A percentile compares a stretch with the other conserved stretches of the same genome.
phyloP scores from a whole-genome alignment of 2,113 vertebrate genomes.

The Serilophus lunatus region DNA sequence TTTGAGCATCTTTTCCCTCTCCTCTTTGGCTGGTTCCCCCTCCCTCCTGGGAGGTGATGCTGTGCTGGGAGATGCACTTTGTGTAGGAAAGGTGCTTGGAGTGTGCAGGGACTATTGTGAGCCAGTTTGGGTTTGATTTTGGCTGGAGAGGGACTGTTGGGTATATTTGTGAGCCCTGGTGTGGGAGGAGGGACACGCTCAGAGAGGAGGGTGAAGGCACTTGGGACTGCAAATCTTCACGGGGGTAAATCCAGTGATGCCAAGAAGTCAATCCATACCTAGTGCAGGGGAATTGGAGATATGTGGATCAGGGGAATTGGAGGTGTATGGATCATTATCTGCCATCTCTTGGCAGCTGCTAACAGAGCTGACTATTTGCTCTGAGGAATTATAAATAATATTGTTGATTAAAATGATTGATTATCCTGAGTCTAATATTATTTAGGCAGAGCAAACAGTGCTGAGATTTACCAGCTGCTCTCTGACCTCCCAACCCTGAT shows the following conservation, averaged over 20 bases:
- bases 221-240: not conserved
- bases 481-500: slow-evolving; percentile 34
- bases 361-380: not conserved
- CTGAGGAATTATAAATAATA: not conserved
- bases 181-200: not conserved
- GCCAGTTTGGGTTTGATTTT: not conserved
- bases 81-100: not conserved
- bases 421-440: not conserved
- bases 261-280: not conserved
- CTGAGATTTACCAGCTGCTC: slow-evolving; percentile 18
- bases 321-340: not conserved
- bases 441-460: slow-evolving; percentile 5
- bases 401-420: slow-evolving; percentile 23
- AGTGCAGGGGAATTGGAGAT: not conserved
- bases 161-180: not conserved
- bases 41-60: not conserved
- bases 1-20: not conserved
- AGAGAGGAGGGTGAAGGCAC: not conserved
- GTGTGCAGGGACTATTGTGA: not conserved
- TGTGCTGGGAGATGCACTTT: not conserved
- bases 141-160: not conserved
- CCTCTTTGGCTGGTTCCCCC: not conserved
- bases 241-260: not conserved
- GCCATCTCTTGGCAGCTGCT: not conserved
- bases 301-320: not conserved